Percentiles rank a stretch among this genome's conserved stretches.
These are phyloP conservation scores for Microplitis deprimator DNA, from an alignment of 2,888 invertebrate genomes.

Conservation along the genomic window DNA sequence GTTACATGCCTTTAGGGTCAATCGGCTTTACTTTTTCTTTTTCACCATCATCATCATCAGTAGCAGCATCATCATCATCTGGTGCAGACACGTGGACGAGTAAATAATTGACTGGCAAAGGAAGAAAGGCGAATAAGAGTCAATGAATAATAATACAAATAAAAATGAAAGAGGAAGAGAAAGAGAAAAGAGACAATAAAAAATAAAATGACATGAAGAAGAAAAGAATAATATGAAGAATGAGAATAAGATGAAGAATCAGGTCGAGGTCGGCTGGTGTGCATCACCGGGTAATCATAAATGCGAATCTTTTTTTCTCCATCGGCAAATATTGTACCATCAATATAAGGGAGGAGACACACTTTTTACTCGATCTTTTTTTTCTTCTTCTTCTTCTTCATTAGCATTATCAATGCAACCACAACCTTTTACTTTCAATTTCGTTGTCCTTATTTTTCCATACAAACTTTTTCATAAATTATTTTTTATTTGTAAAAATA, in stretches of 20 bases:
- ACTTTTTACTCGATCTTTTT: slow-evolving; percentile 10
- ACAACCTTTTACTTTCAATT: background rate
- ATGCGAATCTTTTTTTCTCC: slow-evolving; percentile 31
- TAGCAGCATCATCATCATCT: background rate
- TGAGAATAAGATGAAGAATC: slow-evolving; percentile 48
- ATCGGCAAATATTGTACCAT: slow-evolving; percentile 23
- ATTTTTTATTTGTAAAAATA: too few species aligned
- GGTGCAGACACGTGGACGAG: background rate
- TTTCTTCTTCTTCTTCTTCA: background rate
- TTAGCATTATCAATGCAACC: background rate
- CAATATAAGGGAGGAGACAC: slow-evolving; percentile 20
- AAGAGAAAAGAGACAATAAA: slow-evolving; percentile 20
- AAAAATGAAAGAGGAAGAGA: slow-evolving; percentile 18
- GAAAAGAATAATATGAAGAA: slow-evolving; percentile 32
- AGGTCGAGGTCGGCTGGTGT: slow-evolving; percentile 59
- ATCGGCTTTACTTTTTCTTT: slow-evolving; percentile 12
- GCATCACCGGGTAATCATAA: slow-evolving; percentile 28
- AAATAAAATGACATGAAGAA: slow-evolving; percentile 35
- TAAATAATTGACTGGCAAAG: background rate
- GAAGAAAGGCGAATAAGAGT: background rate
- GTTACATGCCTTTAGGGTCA: slow-evolving; percentile 26
- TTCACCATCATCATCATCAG: background rate
- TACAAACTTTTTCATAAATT: background rate
- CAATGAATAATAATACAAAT: slow-evolving; percentile 12
- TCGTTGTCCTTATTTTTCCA: background rate